A percentile compares a stretch with the other conserved stretches of the same genome.
phyloP scores from a whole-genome alignment of 2,888 invertebrate species.

The Orchesella flavescens region DNA sequence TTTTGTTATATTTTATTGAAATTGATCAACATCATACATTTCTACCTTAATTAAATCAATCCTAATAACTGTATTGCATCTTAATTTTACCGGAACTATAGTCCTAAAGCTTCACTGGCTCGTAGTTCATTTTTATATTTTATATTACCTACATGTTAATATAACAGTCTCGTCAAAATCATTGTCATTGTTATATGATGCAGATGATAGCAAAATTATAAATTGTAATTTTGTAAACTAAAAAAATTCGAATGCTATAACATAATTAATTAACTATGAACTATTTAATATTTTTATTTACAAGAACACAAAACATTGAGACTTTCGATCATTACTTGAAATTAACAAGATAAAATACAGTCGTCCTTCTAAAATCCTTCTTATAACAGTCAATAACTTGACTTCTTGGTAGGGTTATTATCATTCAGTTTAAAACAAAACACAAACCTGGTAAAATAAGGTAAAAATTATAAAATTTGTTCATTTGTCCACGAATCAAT shows the following conservation, averaged over 20 bases:
- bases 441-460: background rate
- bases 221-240: too few relatives aligned
- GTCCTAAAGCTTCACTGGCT: too few relatives aligned
- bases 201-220: background rate
- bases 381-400: background rate
- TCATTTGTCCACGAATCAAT: background rate
- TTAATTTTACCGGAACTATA: too few relatives aligned
- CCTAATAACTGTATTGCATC: too few relatives aligned
- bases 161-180: slow-evolving; percentile 1
- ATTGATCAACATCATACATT: too few relatives aligned
- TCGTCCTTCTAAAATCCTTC: background rate
- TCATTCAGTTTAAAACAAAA: background rate
- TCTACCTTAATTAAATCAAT: too few relatives aligned
- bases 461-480: background rate
- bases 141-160: too few relatives aligned
- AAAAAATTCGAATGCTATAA: background rate
- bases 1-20: too few relatives aligned
- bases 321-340: background rate
- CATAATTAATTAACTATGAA: background rate
- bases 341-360: background rate
- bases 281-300: background rate
- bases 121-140: too few relatives aligned
- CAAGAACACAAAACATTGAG: background rate
- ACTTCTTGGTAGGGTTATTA: background rate
- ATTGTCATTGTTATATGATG: background rate